Base-by-base conservation (phyloP, 2,888 invertebrate species). In the Andrena praecox region DNA sequence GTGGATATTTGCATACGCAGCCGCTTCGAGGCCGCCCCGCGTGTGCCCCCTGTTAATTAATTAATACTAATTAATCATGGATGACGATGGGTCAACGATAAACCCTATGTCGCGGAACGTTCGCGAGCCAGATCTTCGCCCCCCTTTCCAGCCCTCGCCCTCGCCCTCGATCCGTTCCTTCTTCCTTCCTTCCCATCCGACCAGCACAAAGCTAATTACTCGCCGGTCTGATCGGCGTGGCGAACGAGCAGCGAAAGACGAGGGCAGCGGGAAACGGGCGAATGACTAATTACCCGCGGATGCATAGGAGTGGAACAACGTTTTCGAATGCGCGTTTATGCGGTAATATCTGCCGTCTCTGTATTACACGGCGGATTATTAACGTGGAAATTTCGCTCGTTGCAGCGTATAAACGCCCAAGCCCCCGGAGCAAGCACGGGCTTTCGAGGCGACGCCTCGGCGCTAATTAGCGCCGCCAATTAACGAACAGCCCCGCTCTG, bases 401-500 rank as follows among this genome's bases (percentile, higher is more conserved):
- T 80, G 82, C 56, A 29, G 71, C 79, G 71, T 63, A 79, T 72
- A 74, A 72, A 72, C 76, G 73, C 82, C 84, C 82, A 77, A 77
- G 88, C 86, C 81, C 78, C 86, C 69, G 69, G 24, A 24, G 20
- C 10, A 56, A 69, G 74, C 78, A 73, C 69, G 68, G 78, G 80
- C 80, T 86, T 87, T 87, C 83, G 86, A 86, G 84, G 81, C 85
- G 82, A 83, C 82, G 81, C 83, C 81, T 78, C 85, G 83, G 67
- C 79, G 67, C 87, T 90, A 90, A 90, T 90, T 90, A 90, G 85
- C 85, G 78, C 84, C 81, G 86, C 89, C 90, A 90, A 90, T 90
- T 90, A 90, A 86, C 82, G 85, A 80, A 81, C 86, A 80, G 71
- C 68, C 71, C 48, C 42, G 70, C 69, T 67, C 59, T 42, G 54